Base-by-base conservation (phyloP, 2,888 invertebrate genomes). In the Fissipunctia ypsillon region DNA sequence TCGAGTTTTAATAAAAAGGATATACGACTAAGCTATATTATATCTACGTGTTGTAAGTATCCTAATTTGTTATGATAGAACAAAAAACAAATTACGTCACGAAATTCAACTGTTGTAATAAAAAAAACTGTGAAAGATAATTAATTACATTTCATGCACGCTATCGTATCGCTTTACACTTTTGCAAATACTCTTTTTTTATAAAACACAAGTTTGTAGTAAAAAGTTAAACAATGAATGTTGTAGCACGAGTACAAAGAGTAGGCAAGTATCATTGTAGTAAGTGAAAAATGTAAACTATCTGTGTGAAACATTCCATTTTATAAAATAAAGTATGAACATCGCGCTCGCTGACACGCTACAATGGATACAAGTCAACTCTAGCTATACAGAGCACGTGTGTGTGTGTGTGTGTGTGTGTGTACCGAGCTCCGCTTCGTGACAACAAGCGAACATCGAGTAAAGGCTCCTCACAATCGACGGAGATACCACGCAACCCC, bases 1-100 rank as follows among this genome's bases (percentile, higher is more conserved):
- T 82, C 79, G 77, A 80, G 84, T 91, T 92, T 91, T 92, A 91
- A 92, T 92, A 90, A 91, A 87, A 88, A 73, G 73, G 73, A 78
- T 78, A 74, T 64, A 61, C 67, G 60, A 70, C 65, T 87, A 83
- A 85, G 81, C 85, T 83, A 59, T 74, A 38, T 48, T 73, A 66
- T 86, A 78, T 81, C 57, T 69, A 67, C 66, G 31, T 43, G 35
- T 67, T 59, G 22, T 69, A 56, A 66, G 14, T 60, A 54, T 57
- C 43, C 50, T 38, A 59, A 60, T 64, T 66, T 61, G 59, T 71
- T 72, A 25, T 50, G 43, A 57, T 35, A 2, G 14, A 45, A 66
- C 52, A 69, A 68, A n/a, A 74, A 78, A 61, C 59, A 72, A 41
- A 67, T 72, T 28, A 65, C 45, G 59, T 66, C 64, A 76, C 63